Base-by-base conservation (phyloP, 2,888 invertebrate genomes). In the Epicampocera succincta region DNA sequence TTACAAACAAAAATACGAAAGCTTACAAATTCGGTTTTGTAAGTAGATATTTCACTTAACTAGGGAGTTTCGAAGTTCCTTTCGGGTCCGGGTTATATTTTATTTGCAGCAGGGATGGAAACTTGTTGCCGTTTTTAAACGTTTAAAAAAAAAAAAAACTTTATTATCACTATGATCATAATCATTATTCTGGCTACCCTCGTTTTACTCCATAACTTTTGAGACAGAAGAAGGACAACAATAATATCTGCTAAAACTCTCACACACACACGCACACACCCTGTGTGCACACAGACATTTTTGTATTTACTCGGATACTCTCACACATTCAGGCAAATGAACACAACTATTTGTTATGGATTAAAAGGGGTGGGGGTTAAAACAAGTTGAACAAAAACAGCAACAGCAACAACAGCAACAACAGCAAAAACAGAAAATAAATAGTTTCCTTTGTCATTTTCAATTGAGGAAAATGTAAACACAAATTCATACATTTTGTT, bases 391-490 rank as follows among this genome's bases (percentile, higher is more conserved):
- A 68, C 56, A 33, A 33, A 33, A 33, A 33, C n/a, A n/a, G n/a
- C n/a, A n/a, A 25, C 8, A 33, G 33, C 33, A 65, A 21, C 13
- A 56, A 58, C 19, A 58, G 44, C 44, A 52, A 56, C 38, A n/a
- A 25, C 8, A 33, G 33, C 33, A 65, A 21, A 9, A 56, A 58
- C 19, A 58, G 44, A 54, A 52, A 56, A 48, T n/a, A n/a, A n/a
- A 17, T n/a, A 25, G 29, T 82, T 74, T 66, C 78, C 71, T 78
- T 82, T 82, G 82, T 82, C 74, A 78, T 82, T 82, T 78, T 71
- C 71, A 78, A 78, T 82, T 78, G 82, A 66, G 54, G 54, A 75
- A 76, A 82, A 82, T 78, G 78, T 82, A 78, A 82, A 78, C 78
- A 78, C 78, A 78, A 82, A 82, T 82, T 82, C 44, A 19, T 74